A percentile compares a stretch with the other conserved stretches of the same genome.
These are phyloP conservation scores for Cryptoblepharus egeriae DNA, from an alignment of 2,797 vertebrate species.

Conservation along the genomic window DNA sequence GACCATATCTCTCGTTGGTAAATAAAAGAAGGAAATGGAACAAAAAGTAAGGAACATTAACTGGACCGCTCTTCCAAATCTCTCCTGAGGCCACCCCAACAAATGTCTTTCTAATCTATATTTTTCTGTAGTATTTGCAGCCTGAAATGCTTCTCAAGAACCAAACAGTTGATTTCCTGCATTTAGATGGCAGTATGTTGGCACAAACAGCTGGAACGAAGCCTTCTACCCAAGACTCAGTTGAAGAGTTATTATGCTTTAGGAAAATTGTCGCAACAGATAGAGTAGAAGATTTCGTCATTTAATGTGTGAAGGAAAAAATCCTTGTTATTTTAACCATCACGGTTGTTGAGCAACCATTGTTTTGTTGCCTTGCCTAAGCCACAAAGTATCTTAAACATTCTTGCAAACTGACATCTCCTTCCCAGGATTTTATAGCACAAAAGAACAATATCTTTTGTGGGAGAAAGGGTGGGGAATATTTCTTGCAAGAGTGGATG, in stretches of 20 bases:
- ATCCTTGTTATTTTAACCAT: neutral
- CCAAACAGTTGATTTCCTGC: constrained; percentile 18
- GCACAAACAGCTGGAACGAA: constrained; percentile 25
- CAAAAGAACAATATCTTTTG: neutral
- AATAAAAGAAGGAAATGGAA: constrained; percentile 48
- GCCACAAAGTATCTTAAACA: neutral
- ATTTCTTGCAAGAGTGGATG: no score
- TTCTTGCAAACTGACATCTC: neutral
- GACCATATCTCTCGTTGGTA: constrained; percentile 25
- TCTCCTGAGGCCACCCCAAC: constrained; percentile 15
- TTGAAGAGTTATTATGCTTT: neutral
- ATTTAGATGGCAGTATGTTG: constrained; percentile 21
- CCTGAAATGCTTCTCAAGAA: constrained; percentile 39
- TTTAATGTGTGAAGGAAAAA: neutral
- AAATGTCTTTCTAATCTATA: constrained; percentile 46
- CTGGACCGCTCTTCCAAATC: neutral
- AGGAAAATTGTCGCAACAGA: constrained; percentile 33
- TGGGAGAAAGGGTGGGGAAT: no score
- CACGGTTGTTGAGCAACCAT: neutral
- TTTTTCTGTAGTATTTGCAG: constrained; percentile 41
- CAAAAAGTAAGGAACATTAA: constrained; percentile 25
- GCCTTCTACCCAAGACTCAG: neutral
- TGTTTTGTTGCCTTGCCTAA: neutral
- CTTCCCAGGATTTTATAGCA: neutral
- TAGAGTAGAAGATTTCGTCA: neutral